These are phyloP conservation scores for Luperina testacea DNA, from an alignment of 2,888 invertebrate species.

Conservation along the genomic window DNA sequence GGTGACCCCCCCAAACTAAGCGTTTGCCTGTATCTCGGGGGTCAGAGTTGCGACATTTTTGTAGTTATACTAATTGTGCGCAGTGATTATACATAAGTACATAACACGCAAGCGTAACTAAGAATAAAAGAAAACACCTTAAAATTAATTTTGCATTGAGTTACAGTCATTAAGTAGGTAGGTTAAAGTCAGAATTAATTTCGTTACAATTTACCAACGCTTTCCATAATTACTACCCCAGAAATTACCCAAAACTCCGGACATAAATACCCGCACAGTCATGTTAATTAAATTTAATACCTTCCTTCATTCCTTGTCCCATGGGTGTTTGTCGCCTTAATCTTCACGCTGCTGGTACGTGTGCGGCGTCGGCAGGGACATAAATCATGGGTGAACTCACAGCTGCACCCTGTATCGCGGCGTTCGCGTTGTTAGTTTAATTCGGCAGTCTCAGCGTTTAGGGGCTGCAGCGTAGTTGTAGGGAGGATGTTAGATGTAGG, in stretches of 20 bases:
- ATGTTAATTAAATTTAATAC: conserved; percentile 62
- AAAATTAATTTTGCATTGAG: background rate
- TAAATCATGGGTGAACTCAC: conserved; percentile 62
- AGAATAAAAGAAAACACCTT: background rate
- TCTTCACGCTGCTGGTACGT: conserved; percentile 63
- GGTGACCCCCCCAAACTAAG: too few relatives aligned
- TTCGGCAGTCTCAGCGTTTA: conserved; percentile 44
- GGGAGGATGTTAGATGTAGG: background rate
- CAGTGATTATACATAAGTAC: too few relatives aligned
- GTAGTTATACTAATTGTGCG: too few relatives aligned
- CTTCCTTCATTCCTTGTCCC: conserved; percentile 52
- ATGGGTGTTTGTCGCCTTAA: conserved; percentile 65
- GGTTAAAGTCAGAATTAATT: background rate
- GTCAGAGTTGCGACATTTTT: too few relatives aligned
- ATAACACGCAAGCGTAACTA: background rate
- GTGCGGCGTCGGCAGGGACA: conserved; percentile 53
- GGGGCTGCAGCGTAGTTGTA: background rate
- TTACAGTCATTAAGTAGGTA: background rate
- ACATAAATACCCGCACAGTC: conserved; percentile 38
- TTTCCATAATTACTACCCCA: background rate
- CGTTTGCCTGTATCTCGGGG: too few relatives aligned
- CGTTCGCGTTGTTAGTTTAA: conserved; percentile 64
- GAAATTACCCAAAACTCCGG: background rate
- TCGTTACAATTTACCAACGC: background rate
- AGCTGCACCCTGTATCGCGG: conserved; percentile 57